Evolutionary conservation across 2,113 vertebrate species (phyloP), one percentile per base, ranked within the genome.

Genomic region (Paracyprichromis sp.): DNA sequence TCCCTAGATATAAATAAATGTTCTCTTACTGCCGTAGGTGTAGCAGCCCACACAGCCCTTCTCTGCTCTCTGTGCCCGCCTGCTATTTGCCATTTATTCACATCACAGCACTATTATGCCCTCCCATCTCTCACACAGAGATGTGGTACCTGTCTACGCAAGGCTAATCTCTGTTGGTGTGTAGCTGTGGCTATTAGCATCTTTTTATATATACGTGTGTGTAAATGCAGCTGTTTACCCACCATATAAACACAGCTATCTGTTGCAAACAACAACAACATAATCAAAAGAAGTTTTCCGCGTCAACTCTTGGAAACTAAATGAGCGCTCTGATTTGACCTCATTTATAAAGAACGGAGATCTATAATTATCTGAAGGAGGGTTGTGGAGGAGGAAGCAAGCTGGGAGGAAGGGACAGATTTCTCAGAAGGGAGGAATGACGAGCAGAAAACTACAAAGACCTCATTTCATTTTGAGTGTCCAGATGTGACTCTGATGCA

Each of bases 291-390:
- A 94, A 92, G 59, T 91, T 95, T 88, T 87, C 66, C 2, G 0
- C 69, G 2, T 90, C 88, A 86, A 89, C 87, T 94, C 85, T 47
- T 80, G 56, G 63, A 91, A 94, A 93, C 89, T 91, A 91, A 93
- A 91, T 92, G 92, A 90, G 87, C 82, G 87, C 89, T 93, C 89
- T 63, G 91, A 93, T 94, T 92, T 93, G 94, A 94, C 95, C 96
- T 95, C 86, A 40, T 95, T 96, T 95, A 92, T 88, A 57, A 90
- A 84, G 89, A 95, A 89, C 69, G 71, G 90, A 89, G 85, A 91
- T 95, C 91, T 95, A 95, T 95, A 95, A 95, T 95, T 95, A 95
- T 95, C 94, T 91, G 90, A 81, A 40, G 87, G 66, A 90, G 79
- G 45, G 59, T 84, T 85, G 89, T 80, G 89, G 88, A 90, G 92